A percentile compares a stretch with the other conserved stretches of the same genome.
These are phyloP conservation scores for Andrena camellia DNA, from an alignment of 2,888 invertebrate species.

Conservation along the genomic window DNA sequence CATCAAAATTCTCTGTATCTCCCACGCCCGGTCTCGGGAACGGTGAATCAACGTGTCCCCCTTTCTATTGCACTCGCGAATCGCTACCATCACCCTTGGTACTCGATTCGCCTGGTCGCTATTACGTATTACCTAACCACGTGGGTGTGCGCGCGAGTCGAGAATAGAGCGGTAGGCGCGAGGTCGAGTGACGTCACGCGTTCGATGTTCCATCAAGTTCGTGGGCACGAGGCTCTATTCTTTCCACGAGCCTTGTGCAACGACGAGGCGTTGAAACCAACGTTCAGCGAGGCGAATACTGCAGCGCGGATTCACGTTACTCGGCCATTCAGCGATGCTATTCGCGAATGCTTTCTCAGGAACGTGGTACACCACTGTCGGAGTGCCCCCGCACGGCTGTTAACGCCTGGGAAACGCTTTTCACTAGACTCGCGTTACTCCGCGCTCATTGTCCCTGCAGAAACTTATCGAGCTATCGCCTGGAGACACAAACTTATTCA, in stretches of 20 bases:
- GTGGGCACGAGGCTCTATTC: slow-evolving; percentile 61
- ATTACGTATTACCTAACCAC: slow-evolving; percentile 67
- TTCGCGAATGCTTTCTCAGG: slow-evolving; percentile 11
- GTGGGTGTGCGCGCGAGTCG: slow-evolving; percentile 41
- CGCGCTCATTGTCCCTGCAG: no score
- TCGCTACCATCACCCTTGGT: slow-evolving; percentile 37
- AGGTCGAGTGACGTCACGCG: slow-evolving; percentile 68
- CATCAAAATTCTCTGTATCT: neutral
- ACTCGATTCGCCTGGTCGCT: slow-evolving; percentile 21
- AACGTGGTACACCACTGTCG: neutral
- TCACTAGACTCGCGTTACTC: neutral
- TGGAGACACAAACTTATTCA: no score
- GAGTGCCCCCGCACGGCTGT: slow-evolving; percentile 12
- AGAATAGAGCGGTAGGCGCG: slow-evolving; percentile 68
- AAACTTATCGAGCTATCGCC: no score
- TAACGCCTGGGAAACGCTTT: neutral
- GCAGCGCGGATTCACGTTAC: slow-evolving; percentile 21
- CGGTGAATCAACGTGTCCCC: slow-evolving; percentile 18
- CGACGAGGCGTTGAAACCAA: slow-evolving; percentile 40
- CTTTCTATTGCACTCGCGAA: slow-evolving; percentile 10
- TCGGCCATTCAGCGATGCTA: slow-evolving; percentile 16
- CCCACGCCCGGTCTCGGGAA: slow-evolving; percentile 5
- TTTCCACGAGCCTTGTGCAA: slow-evolving; percentile 51
- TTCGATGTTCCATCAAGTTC: slow-evolving; percentile 70
- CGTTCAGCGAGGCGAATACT: slow-evolving; percentile 13